These are phyloP conservation scores for Paralichthys olivaceus DNA, from an alignment of 2,113 vertebrate genomes.

Conservation along the genomic window DNA sequence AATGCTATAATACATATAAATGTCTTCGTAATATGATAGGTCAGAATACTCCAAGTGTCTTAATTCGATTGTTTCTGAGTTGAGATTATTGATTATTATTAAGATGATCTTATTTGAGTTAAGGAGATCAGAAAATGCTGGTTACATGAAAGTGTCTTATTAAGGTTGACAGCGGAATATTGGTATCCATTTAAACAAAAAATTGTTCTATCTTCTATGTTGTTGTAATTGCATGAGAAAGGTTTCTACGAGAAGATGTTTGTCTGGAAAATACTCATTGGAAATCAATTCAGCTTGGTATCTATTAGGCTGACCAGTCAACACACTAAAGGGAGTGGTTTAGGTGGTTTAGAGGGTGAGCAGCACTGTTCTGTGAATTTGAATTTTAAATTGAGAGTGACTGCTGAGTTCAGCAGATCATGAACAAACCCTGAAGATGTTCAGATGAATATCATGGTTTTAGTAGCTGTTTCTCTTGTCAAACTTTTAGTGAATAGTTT, in stretches of 20 bases:
- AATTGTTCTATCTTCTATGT: not conserved
- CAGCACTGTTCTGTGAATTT: not conserved
- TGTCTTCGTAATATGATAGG: no score
- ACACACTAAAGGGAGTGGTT: not conserved
- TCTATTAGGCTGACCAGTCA: conserved; percentile 7
- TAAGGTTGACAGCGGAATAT: no score
- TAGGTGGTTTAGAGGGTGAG: not conserved
- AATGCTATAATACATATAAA: no score
- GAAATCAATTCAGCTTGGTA: not conserved
- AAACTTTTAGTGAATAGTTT: not conserved
- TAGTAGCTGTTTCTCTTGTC: not conserved
- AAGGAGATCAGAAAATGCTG: no score
- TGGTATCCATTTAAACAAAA: not conserved
- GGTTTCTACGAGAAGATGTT: not conserved
- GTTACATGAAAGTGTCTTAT: no score
- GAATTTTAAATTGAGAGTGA: not conserved
- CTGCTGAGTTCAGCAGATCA: not conserved
- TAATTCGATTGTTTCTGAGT: no score
- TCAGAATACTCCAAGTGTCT: no score
- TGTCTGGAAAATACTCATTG: conserved; percentile 2
- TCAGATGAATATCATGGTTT: not conserved
- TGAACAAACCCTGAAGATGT: not conserved
- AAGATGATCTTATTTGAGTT: no score
- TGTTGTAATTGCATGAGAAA: not conserved
- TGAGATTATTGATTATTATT: no score